phyloP scores from a whole-genome alignment of 2,888 invertebrate species.

The Sarcophaga carnaria region DNA sequence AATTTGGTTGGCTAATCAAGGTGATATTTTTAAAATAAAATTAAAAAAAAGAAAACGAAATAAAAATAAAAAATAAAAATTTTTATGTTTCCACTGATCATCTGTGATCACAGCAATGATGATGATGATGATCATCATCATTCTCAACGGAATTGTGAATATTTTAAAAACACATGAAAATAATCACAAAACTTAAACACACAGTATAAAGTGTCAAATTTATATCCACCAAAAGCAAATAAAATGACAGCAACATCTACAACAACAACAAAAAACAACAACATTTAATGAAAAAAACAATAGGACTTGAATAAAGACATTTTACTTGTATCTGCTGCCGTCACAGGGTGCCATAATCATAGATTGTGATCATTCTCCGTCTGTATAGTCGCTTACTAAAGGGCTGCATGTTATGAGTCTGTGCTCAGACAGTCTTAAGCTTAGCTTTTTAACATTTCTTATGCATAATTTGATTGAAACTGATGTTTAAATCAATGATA shows the following conservation, averaged over 20 bases:
- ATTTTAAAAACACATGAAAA: neutral
- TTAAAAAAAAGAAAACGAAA: slow-evolving; percentile 23
- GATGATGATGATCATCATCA: neutral
- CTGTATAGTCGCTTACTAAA: neutral
- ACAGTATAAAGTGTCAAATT: slow-evolving; percentile 66
- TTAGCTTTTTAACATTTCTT: slow-evolving; percentile 35
- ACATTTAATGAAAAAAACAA: slow-evolving; percentile 7
- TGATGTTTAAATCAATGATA: slow-evolving; percentile 63
- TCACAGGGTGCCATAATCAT: slow-evolving; percentile 68
- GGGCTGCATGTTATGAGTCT: neutral
- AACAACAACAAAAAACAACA: slow-evolving; percentile 3
- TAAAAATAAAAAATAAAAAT: slow-evolving; percentile 7
- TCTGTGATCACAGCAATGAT: neutral
- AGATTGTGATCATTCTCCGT: slow-evolving; percentile 63
- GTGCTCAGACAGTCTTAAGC: neutral
- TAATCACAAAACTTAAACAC: neutral
- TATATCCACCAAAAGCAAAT: slow-evolving; percentile 52
- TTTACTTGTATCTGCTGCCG: slow-evolving; percentile 48
- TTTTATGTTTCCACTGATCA: slow-evolving; percentile 7
- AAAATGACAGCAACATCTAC: slow-evolving; percentile 51
- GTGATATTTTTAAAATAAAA: slow-evolving; percentile 31
- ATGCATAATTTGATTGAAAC: slow-evolving; percentile 13
- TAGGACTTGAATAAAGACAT: slow-evolving; percentile 56
- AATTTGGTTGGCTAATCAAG: slow-evolving; percentile 63
- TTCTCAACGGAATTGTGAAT: neutral